Percentiles rank a stretch among this genome's conserved stretches.
Evolutionary conservation across 37 sponge, comb jelly and placozoan genomes (phyloP).

Genomic region (Theonella swinhoei): DNA sequence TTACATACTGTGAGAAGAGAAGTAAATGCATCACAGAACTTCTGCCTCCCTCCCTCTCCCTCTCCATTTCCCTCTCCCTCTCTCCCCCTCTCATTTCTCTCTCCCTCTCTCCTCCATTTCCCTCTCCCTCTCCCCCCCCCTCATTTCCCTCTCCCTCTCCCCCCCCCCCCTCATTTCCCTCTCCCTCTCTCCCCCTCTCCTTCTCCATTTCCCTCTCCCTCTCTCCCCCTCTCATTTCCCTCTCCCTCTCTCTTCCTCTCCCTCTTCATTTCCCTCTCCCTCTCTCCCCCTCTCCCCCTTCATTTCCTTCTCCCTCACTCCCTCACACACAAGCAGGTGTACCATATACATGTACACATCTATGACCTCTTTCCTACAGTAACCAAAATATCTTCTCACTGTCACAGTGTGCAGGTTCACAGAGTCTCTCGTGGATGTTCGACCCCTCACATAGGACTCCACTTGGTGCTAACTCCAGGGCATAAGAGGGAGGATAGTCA

Average conservation of each 20-base stretch:
- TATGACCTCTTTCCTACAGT: not conserved
- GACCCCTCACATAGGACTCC: conserved; percentile 19
- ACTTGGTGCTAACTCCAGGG: not conserved
- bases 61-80: too few relatives aligned
- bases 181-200: not conserved
- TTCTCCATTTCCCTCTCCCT: too few relatives aligned
- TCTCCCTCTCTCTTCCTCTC: too few relatives aligned
- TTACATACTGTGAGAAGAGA: not conserved
- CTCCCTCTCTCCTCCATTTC: too few relatives aligned
- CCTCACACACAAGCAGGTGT: too few relatives aligned
- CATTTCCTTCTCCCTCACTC: not conserved
- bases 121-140: too few relatives aligned
- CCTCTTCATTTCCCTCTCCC: not conserved
- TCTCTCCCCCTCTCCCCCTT: too few relatives aligned
- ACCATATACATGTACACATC: not conserved
- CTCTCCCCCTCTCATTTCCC: too few relatives aligned
- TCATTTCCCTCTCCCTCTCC: too few relatives aligned
- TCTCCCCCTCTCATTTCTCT: too few relatives aligned
- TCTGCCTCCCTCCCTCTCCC: too few relatives aligned
- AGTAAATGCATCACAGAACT: not conserved
- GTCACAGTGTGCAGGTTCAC: conserved; percentile 26
- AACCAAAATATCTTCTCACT: conserved; percentile 16
- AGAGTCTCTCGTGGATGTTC: not conserved
- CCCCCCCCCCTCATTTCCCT: too few relatives aligned
- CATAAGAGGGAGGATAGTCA: conserved; percentile 26